phyloP scores from a whole-genome alignment of 2,797 vertebrate genomes.

The Notamacropus eugenii region DNA sequence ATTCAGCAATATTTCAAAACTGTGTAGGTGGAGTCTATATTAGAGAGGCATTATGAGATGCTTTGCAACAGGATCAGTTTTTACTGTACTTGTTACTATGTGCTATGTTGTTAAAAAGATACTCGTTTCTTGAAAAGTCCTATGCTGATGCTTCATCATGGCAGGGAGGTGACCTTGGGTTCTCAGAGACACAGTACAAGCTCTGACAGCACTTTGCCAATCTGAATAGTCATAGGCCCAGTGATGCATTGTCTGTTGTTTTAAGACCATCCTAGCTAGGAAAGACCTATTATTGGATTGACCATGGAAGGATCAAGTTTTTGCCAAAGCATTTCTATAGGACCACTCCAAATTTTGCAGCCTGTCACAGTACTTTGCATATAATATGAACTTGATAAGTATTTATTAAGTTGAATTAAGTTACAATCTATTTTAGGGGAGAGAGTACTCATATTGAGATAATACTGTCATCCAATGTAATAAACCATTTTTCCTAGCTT shows the following conservation, averaged over 20 bases:
- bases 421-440: background rate
- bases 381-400: background rate
- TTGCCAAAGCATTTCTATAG: background rate
- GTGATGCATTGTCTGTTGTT: background rate
- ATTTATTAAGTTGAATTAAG: background rate
- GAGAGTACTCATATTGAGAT: background rate
- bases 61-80: background rate
- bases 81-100: too few relatives aligned
- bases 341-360: background rate
- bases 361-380: background rate
- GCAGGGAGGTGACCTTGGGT: background rate
- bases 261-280: background rate
- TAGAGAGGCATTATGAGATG: background rate
- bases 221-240: background rate
- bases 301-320: background rate
- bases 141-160: background rate
- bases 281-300: background rate
- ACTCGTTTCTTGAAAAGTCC: background rate
- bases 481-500: background rate
- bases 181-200: background rate
- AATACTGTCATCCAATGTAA: background rate
- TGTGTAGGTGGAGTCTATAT: background rate
- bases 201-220: background rate
- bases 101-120: background rate
- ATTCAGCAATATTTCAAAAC: background rate